These are phyloP conservation scores for Chloropsis hardwickii DNA, from an alignment of 2,113 vertebrate species.

Conservation along the genomic window DNA sequence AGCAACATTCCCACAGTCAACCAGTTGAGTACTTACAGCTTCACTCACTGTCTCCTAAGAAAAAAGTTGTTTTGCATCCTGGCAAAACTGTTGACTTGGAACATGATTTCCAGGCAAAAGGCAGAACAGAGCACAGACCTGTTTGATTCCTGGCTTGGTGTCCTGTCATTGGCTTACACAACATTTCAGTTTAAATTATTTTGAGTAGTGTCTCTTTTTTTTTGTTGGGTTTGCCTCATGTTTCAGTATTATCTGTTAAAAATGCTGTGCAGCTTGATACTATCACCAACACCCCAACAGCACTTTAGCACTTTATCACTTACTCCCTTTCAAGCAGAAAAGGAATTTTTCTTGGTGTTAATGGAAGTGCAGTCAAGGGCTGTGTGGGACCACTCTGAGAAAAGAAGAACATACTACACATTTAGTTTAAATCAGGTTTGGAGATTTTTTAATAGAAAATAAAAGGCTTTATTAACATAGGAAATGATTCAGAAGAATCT, in stretches of 20 bases:
- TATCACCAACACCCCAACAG: constrained; percentile 42
- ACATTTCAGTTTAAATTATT: constrained; percentile 9
- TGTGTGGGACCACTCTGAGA: neutral
- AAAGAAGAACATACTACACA: neutral
- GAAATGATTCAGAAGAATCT: constrained; percentile 13
- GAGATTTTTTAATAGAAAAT: neutral
- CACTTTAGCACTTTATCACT: constrained; percentile 39
- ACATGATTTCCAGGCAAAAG: neutral
- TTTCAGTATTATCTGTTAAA: constrained; percentile 28
- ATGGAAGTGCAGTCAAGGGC: constrained; percentile 21
- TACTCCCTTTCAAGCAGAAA: constrained; percentile 26
- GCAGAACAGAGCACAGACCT: neutral
- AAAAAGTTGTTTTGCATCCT: neutral
- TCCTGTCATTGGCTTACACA: neutral
- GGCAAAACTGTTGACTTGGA: neutral
- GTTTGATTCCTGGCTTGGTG: neutral
- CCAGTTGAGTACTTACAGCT: neutral
- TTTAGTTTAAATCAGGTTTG: neutral
- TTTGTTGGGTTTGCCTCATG: neutral
- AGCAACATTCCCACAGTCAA: neutral
- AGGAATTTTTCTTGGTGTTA: constrained; percentile 52
- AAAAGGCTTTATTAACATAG: constrained; percentile 9
- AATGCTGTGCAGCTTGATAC: constrained; percentile 36
- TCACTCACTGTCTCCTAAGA: neutral
- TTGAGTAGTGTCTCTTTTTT: neutral